phyloP scores from a whole-genome alignment of 2,888 invertebrate species.

The Sinelater perroti region DNA sequence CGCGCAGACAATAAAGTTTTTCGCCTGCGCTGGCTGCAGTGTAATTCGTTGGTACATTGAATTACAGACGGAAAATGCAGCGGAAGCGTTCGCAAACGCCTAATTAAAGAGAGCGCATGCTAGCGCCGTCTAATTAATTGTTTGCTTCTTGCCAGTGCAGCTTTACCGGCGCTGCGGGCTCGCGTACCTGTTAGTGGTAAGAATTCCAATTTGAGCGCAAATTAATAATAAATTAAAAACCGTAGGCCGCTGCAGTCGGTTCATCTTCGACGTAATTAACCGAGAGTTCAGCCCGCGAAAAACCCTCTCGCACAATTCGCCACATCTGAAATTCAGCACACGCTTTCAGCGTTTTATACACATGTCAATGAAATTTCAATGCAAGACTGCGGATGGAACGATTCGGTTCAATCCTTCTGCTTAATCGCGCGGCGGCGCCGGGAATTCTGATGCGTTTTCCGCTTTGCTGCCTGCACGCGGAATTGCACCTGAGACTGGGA shows the following conservation, averaged over 20 bases:
- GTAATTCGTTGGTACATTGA: too few species aligned
- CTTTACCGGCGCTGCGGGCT: neutral
- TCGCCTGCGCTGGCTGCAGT: too few species aligned
- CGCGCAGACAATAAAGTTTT: too few species aligned
- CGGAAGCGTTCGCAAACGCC: neutral
- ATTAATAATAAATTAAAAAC: too few species aligned
- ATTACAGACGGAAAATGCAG: too few species aligned
- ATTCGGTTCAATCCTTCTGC: slow-evolving; percentile 30
- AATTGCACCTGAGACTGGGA: slow-evolving; percentile 15
- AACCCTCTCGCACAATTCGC: slow-evolving; percentile 29
- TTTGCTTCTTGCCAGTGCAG: slow-evolving; percentile 12
- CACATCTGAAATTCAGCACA: slow-evolving; percentile 33
- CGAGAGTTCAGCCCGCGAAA: slow-evolving; percentile 23
- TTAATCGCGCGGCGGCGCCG: slow-evolving; percentile 27
- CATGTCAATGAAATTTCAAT: slow-evolving; percentile 37
- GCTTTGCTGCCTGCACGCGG: slow-evolving; percentile 8
- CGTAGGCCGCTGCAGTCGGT: neutral
- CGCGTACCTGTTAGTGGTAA: too few species aligned
- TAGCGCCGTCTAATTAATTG: slow-evolving; percentile 20
- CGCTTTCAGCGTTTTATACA: slow-evolving; percentile 36
- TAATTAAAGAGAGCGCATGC: slow-evolving; percentile 14
- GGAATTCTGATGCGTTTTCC: slow-evolving; percentile 30
- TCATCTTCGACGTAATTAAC: slow-evolving; percentile 20
- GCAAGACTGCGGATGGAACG: slow-evolving; percentile 32
- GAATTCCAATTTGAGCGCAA: too few species aligned